Percentiles rank a stretch among this genome's conserved stretches.
These are phyloP conservation scores for Pelecanus crispus DNA, from an alignment of 2,113 vertebrate species.

Conservation along the genomic window DNA sequence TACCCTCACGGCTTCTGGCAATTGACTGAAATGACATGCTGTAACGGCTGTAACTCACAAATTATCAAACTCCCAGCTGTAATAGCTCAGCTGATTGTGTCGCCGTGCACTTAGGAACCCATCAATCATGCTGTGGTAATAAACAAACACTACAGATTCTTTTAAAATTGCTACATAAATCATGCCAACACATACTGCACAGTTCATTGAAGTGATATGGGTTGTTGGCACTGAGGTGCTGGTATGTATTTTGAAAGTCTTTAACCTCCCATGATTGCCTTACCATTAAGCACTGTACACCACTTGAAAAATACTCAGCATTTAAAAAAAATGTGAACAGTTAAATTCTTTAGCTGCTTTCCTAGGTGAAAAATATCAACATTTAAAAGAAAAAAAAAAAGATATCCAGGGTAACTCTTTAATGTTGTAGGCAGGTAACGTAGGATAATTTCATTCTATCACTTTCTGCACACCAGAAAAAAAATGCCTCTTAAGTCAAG, in stretches of 20 bases:
- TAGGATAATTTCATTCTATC: neutral
- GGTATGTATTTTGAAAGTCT: slow-evolving; percentile 19
- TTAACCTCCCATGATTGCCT: slow-evolving; percentile 24
- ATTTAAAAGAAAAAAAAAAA: neutral
- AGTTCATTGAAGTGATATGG: slow-evolving; percentile 20
- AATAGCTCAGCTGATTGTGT: slow-evolving; percentile 49
- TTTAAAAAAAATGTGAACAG: neutral
- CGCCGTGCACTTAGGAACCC: neutral
- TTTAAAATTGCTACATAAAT: slow-evolving; percentile 44
- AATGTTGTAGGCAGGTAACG: neutral
- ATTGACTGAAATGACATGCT: neutral
- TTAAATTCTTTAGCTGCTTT: neutral
- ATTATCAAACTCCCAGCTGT: neutral
- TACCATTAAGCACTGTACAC: neutral
- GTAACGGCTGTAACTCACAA: neutral
- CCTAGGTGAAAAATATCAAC: neutral
- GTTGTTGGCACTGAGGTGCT: slow-evolving; percentile 20
- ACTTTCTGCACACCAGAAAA: neutral
- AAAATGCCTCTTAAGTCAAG: neutral
- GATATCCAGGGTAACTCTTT: neutral
- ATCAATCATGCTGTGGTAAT: slow-evolving; percentile 41
- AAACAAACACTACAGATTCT: slow-evolving; percentile 47
- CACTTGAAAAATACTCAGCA: neutral
- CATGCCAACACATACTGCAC: neutral
- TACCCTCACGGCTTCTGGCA: neutral